A percentile compares a stretch with the other conserved stretches of the same genome.
Evolutionary conservation across 2,888 invertebrate genomes (phyloP).

Genomic region (Poecilus cupreus): DNA sequence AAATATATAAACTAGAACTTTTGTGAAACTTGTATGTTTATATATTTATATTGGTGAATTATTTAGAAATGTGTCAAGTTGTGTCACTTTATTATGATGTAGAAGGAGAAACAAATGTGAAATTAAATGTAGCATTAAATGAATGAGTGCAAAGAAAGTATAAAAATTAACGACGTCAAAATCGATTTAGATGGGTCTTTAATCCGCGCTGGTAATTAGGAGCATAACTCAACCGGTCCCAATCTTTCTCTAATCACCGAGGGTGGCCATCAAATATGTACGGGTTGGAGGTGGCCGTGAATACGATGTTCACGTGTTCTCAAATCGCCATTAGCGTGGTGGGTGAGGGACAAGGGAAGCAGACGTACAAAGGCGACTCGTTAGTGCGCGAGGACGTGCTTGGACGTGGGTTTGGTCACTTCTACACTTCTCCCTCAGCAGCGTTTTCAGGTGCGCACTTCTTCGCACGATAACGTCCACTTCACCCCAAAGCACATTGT

Average conservation of each 20-base stretch:
- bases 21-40: too few relatives aligned
- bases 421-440: background rate
- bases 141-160: constrained; percentile 18
- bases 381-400: constrained; percentile 65
- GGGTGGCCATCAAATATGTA: constrained; percentile 58
- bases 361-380: constrained; percentile 70
- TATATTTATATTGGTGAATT: too few relatives aligned
- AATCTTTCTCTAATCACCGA: constrained; percentile 60
- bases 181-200: constrained; percentile 57
- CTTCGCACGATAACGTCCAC: constrained; percentile 2
- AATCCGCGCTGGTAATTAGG: constrained; percentile 54
- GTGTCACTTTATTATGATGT: too few relatives aligned
- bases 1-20: too few relatives aligned
- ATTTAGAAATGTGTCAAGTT: too few relatives aligned
- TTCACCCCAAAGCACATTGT: background rate
- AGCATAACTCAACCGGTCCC: constrained; percentile 38
- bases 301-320: constrained; percentile 66
- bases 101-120: constrained; percentile 2
- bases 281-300: constrained; percentile 35
- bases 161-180: constrained; percentile 37
- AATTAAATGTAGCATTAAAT: constrained; percentile 52
- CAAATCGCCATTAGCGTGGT: constrained; percentile 69
- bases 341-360: background rate
- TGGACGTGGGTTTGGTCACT: constrained; percentile 53
- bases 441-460: constrained; percentile 9